A percentile compares a stretch with the other conserved stretches of the same genome.
Conservation (phyloP, 1,140 invertebrate species). For the Yoshiicerus persimilis region DNA sequence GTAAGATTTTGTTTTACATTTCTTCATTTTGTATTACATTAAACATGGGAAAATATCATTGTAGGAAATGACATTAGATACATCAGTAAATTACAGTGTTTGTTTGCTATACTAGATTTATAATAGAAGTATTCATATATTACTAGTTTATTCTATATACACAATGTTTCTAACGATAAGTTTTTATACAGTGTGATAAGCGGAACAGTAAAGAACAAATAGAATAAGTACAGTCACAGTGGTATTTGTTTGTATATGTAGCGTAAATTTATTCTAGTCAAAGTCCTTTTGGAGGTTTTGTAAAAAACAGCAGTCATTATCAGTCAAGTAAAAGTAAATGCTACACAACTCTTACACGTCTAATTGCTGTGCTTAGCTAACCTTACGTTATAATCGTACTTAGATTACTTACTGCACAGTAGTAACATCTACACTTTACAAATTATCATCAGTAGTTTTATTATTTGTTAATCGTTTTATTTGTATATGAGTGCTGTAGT, state of each 20-base stretch:
- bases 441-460: no score
- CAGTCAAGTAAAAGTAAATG: conserved; percentile 1
- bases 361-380: background rate
- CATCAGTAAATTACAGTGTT: background rate
- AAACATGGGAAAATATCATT: background rate
- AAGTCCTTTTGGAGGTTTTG: background rate
- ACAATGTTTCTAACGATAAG: background rate
- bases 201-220: background rate
- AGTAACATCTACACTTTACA: background rate
- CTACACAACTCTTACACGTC: background rate
- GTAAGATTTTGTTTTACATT: background rate
- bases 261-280: background rate
- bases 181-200: background rate
- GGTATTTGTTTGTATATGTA: background rate
- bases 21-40: background rate
- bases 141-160: background rate
- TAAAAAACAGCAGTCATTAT: background rate
- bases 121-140: background rate
- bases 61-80: background rate
- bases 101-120: background rate
- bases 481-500: background rate
- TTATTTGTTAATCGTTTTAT: background rate
- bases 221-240: background rate
- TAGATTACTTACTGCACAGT: background rate
- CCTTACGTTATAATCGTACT: no score